Evolutionary conservation across 92 coral and sea anemone species (phyloP), one percentile per base, ranked within the genome.

Genomic region (Palythoa grandiflora): DNA sequence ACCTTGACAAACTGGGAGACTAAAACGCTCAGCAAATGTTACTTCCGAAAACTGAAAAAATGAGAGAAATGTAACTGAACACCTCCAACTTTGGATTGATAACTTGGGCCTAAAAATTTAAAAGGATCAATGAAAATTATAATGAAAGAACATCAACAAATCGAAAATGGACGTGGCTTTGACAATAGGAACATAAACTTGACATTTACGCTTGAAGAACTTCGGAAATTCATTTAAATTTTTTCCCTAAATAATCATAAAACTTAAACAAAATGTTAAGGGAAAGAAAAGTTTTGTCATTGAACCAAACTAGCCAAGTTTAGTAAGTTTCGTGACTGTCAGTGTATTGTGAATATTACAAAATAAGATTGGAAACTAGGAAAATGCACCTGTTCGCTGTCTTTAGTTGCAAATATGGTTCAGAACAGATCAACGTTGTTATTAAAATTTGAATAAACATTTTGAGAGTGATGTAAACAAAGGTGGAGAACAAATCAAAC

Each of bases 331-430:
- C 37, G 59, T 53, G 83, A 77, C 19, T 50, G 28, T 21, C 13
- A n/a, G 6, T n/a, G 7, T 28, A 28, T 63, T 63, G 70, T 63
- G 20, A 63, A 36, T 36, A 50, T 10, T 73, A 20, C 40, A 53
- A 50, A 72, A 77, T 48, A 13, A 13, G 40, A 39, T n/a, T 77
- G 66, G 47, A 77, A 63, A 63, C 0, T 63, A 47, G 83, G 6
- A 3, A 21, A 21, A 13, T 79, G 12, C 84, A 79, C 84, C 84
- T 79, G 84, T 59, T 79, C 84, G 8, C 60, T 79, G 15, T n/a
- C n/a, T n/a, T n/a, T n/a, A n/a, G n/a, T 79, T 38, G 71, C 66
- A 59, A 79, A 79, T 44, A 79, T 44, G 47, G 7, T 19, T 59
- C 54, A 1, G 5, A 38, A 38, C 47, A 79, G 7, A 53, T 60